Evolutionary conservation across 2,888 invertebrate species (phyloP).

Genomic region (Ennomos quercinarius): DNA sequence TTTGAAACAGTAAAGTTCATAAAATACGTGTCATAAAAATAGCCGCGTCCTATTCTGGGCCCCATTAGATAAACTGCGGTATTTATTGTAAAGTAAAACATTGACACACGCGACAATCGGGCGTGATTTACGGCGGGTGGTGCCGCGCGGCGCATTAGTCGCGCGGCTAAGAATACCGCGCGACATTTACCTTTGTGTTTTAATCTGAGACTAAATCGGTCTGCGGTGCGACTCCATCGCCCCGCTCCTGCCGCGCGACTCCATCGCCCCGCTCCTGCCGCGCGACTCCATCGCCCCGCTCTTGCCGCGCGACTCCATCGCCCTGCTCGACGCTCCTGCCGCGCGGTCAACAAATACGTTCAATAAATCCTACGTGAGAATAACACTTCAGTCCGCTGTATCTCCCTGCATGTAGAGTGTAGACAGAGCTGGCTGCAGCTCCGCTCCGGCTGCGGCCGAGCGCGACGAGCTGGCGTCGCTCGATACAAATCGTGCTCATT

Average conservation of each 20-base stretch:
- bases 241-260: constrained; percentile 33
- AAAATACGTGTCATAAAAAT: constrained; percentile 22
- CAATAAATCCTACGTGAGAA: constrained; percentile 66
- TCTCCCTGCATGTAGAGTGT: constrained; percentile 17
- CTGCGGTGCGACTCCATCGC: constrained; percentile 40
- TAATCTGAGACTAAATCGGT: constrained; percentile 58
- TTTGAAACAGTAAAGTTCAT: constrained; percentile 18
- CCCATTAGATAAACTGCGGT: constrained; percentile 41
- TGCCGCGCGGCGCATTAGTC: constrained; percentile 51
- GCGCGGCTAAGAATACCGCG: constrained; percentile 59
- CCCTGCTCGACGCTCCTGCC: constrained; percentile 23
- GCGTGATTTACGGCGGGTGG: constrained; percentile 45
- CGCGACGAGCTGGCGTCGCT: background rate
- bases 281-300: constrained; percentile 22
- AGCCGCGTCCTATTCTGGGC: constrained; percentile 33
- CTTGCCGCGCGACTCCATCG: constrained; percentile 35
- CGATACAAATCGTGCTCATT: constrained; percentile 19
- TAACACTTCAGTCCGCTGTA: constrained; percentile 37
- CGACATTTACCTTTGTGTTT: constrained; percentile 74
- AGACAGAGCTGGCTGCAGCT: constrained; percentile 16
- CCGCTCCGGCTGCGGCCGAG: constrained; percentile 1
- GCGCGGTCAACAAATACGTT: constrained; percentile 54
- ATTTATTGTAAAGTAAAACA: constrained; percentile 39
- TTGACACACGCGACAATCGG: constrained; percentile 42
- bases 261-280: constrained; percentile 35